phyloP scores from a whole-genome alignment of 2,113 vertebrate species.

The Vulpes lagopus region DNA sequence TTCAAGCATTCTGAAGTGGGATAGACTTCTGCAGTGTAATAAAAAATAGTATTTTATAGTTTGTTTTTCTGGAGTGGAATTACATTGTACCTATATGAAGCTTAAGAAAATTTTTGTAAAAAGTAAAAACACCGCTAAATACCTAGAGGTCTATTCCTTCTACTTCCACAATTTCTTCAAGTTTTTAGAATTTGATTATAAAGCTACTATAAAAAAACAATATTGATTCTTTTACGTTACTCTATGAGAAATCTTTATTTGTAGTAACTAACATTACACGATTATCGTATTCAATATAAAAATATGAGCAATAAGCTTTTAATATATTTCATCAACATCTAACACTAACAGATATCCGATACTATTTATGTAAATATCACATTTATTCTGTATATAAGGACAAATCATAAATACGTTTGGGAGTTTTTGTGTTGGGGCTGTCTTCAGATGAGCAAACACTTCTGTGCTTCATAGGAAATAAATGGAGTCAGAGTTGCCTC shows the following conservation, averaged over 20 bases:
- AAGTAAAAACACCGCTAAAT: background rate
- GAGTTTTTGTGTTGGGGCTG: background rate
- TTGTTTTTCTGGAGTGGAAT: conserved; percentile 41
- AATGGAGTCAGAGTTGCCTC: background rate
- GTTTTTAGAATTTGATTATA: conserved; percentile 23
- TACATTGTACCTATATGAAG: background rate
- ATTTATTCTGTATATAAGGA: background rate
- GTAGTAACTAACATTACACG: background rate
- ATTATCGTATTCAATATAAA: conserved; percentile 13
- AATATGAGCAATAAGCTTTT: conserved; percentile 35
- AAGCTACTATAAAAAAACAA: conserved; percentile 31
- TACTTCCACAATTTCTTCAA: background rate
- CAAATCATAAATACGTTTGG: background rate
- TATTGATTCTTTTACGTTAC: background rate
- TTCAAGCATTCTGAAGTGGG: conserved; percentile 41
- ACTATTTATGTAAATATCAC: background rate
- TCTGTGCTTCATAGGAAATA: background rate
- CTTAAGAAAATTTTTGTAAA: background rate
- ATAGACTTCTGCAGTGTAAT: background rate
- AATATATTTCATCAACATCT: background rate
- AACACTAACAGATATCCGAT: background rate
- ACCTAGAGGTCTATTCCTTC: background rate
- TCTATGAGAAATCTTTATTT: background rate
- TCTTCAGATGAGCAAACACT: background rate
- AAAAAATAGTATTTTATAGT: conserved; percentile 33